Evolutionary conservation across 2,888 invertebrate genomes (phyloP).

Genomic region (Pheosia gnoma): DNA sequence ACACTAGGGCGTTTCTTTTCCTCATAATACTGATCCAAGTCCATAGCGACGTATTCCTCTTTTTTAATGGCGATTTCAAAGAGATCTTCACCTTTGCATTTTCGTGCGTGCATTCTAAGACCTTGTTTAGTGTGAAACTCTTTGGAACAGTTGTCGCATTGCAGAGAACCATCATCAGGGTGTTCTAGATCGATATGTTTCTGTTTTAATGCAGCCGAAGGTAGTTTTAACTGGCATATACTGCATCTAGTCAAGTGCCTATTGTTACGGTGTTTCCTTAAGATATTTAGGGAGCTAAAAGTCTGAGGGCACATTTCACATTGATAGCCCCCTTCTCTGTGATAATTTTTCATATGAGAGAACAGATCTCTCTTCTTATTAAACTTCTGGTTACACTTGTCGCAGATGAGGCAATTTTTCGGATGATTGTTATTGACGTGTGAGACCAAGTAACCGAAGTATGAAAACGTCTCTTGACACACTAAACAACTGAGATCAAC

Average conservation of each 20-base stretch:
- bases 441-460: constrained; percentile 74
- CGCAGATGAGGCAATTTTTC: constrained; percentile 74
- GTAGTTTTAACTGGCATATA: constrained; percentile 68
- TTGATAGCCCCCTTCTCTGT: constrained; percentile 73
- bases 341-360: constrained; percentile 76
- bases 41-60: constrained; percentile 63
- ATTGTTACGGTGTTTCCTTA: constrained; percentile 70
- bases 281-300: constrained; percentile 69
- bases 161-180: constrained; percentile 70
- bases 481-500: constrained; percentile 62
- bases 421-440: constrained; percentile 74
- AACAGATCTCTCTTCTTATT: constrained; percentile 74
- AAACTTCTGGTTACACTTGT: constrained; percentile 73
- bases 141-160: constrained; percentile 70
- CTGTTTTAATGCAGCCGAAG: constrained; percentile 69
- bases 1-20: constrained; percentile 67
- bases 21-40: constrained; percentile 62
- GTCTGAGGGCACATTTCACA: constrained; percentile 69
- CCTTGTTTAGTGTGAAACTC: constrained; percentile 76
- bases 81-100: constrained; percentile 64
- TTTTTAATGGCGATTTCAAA: constrained; percentile 61
- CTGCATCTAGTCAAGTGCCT: constrained; percentile 69
- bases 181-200: constrained; percentile 74
- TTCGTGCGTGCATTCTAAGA: constrained; percentile 69
- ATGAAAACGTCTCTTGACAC: constrained; percentile 69